Percentiles rank a stretch among this genome's conserved stretches.
phyloP scores from a whole-genome alignment of 2,797 vertebrate species.

The Dryobates pubescens region DNA sequence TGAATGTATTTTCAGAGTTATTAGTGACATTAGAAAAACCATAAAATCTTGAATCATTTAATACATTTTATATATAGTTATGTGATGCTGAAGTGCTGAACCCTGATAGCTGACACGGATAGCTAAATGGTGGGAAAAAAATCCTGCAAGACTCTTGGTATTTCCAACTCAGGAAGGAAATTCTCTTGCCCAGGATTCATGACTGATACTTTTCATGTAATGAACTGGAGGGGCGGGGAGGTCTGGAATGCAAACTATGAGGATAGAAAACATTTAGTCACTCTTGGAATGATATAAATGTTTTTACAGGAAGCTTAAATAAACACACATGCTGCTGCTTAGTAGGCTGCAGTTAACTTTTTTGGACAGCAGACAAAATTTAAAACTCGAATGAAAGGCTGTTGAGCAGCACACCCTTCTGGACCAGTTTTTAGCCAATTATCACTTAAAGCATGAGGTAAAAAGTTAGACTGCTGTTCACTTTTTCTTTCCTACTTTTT shows the following conservation, averaged over 20 bases:
- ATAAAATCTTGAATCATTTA: neutral
- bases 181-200: conserved; percentile 45
- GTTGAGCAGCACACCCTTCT: conserved; percentile 75
- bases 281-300: conserved; percentile 88
- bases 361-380: conserved; percentile 79
- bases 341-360: conserved; percentile 79
- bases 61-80: neutral
- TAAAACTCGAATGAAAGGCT: conserved; percentile 72
- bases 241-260: conserved; percentile 84
- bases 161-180: conserved; percentile 72
- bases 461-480: neutral
- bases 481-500: neutral
- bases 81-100: neutral
- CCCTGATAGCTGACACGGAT: neutral
- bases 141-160: conserved; percentile 14
- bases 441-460: neutral
- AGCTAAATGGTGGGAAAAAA: neutral
- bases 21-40: neutral
- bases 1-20: neutral
- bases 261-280: conserved; percentile 86
- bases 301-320: conserved; percentile 87
- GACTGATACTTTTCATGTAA: conserved; percentile 82
- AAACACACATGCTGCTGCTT: conserved; percentile 82
- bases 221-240: conserved; percentile 76
- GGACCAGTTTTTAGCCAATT: conserved; percentile 13